A percentile compares a stretch with the other conserved stretches of the same genome.
These are phyloP conservation scores for Sternotherus odoratus DNA, from an alignment of 2,797 vertebrate genomes.

Conservation along the genomic window DNA sequence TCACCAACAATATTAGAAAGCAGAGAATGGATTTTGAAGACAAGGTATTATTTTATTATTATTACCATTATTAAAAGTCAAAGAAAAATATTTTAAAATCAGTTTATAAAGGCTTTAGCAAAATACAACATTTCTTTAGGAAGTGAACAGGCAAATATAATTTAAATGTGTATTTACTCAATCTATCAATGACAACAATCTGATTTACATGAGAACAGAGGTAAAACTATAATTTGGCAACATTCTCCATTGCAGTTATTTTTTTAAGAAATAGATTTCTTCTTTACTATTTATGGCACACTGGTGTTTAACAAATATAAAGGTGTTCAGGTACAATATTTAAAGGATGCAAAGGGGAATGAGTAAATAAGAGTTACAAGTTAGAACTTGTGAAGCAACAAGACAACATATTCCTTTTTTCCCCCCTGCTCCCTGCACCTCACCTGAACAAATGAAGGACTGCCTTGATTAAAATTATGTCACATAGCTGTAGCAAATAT, in stretches of 20 bases:
- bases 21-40: background rate
- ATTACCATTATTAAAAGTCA: background rate
- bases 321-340: background rate
- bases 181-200: background rate
- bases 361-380: background rate
- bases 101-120: background rate
- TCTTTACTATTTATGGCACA: background rate
- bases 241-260: background rate
- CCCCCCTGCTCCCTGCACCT: background rate
- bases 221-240: background rate
- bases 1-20: background rate
- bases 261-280: background rate
- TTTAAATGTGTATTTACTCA: background rate
- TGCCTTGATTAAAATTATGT: background rate
- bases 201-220: background rate
- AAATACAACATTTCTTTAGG: background rate
- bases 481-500: background rate
- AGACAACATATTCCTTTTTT: background rate
- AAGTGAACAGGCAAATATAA: background rate
- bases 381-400: background rate
- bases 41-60: background rate
- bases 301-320: background rate
- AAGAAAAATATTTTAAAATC: background rate
- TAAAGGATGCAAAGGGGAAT: background rate
- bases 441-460: background rate